A percentile compares a stretch with the other conserved stretches of the same genome.
Conservation (phyloP, 1,140 invertebrate genomes). For the Coenobita brevimanus region DNA sequence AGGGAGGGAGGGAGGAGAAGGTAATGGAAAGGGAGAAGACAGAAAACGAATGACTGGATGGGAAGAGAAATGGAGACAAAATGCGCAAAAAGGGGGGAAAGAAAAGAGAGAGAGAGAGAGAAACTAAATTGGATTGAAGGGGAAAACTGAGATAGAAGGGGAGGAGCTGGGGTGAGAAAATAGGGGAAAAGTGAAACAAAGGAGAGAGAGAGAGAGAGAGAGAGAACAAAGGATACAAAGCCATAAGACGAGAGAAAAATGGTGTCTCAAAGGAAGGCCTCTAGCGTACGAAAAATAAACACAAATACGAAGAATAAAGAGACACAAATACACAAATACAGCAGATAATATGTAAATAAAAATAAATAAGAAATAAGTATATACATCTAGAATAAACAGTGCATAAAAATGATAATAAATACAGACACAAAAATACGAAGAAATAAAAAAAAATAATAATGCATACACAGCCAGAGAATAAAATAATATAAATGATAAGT, state of each 20-base stretch:
- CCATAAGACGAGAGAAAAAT: neutral
- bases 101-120: too few relatives aligned
- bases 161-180: neutral
- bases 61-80: neutral
- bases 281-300: neutral
- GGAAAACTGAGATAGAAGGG: neutral
- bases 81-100: neutral
- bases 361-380: neutral
- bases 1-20: too few relatives aligned
- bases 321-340: neutral
- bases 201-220: slow-evolving; percentile 1
- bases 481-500: too few relatives aligned
- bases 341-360: neutral
- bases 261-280: neutral
- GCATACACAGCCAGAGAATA: too few relatives aligned
- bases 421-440: neutral
- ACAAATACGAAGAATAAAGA: neutral
- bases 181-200: too few relatives aligned
- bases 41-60: neutral
- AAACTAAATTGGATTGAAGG: neutral
- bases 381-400: neutral
- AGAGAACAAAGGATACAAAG: neutral
- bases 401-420: neutral
- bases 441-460: neutral
- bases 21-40: too few relatives aligned